Evolutionary conservation across 2,113 vertebrate species (phyloP), one percentile per base, ranked within the genome.

Genomic region (Pristiophorus japonicus): DNA sequence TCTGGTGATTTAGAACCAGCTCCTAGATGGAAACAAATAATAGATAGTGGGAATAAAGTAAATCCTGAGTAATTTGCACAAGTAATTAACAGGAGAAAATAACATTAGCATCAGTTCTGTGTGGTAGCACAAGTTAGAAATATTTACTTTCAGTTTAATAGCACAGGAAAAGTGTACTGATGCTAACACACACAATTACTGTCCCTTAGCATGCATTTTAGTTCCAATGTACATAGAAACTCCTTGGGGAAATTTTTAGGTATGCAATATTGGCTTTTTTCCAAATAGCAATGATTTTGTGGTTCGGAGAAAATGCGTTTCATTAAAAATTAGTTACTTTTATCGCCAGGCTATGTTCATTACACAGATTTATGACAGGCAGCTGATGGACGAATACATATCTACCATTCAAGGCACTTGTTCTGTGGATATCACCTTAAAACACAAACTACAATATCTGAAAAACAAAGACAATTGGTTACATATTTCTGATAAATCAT

Each of bases 261-360:
- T 30, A 30, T 88, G 47, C 47, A 88, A 87, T 55, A 55, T 55
- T 55, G 85, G 27, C 11, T 59, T 90, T 59, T 34, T 45, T 38
- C 59, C 90, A 92, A 24, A 38, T 22, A 55, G 85, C 85, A 88
- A 88, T 5, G 27, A 30, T 34, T 90, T 90, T 90, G 8, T 90
- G 51, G 6, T 34, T 55, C 4, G 47, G 47, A 90, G 51, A 90
- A 88, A 88, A 90, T 90, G 8, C 16, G 51, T 34, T 59, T 90
- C 47, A 59, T 59, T 90, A 59, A 90, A 90, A 90, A 90, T 51
- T 59, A 90, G 87, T 11, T 90, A 1, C 87, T 59, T 90, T 90
- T 7, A 11, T 34, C 27, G 12, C 27, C 87, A 59, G 47, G 14
- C 55, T 34, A 24, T 51, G 51, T 34, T 90, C 87, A 90, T 90